Percentiles rank a stretch among this genome's conserved stretches.
phyloP scores from a whole-genome alignment of 2,113 vertebrate species.

The Poecile atricapillus region DNA sequence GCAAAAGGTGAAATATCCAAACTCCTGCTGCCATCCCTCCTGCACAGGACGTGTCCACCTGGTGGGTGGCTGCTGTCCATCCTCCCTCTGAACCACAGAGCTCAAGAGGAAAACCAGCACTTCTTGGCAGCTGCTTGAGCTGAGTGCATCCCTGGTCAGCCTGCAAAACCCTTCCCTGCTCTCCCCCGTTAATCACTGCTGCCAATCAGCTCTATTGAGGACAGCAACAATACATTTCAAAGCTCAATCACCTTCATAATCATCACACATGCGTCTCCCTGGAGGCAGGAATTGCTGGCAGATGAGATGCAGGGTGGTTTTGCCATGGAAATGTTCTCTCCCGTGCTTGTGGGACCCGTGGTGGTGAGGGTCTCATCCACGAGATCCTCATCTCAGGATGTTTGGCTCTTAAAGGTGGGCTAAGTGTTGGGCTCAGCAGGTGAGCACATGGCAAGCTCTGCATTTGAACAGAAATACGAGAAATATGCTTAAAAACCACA shows the following conservation, averaged over 20 bases:
- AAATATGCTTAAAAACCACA: not conserved
- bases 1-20: not conserved
- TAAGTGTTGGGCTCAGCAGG: not conserved
- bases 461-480: not conserved
- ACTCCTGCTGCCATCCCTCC: not conserved
- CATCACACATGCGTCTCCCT: not conserved
- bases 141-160: constrained; percentile 47
- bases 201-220: constrained; percentile 55
- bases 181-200: constrained; percentile 2
- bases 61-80: not conserved
- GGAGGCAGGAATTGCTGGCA: constrained; percentile 4
- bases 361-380: too few relatives aligned
- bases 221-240: not conserved
- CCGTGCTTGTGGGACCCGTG: not conserved
- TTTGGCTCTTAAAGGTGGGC: not conserved
- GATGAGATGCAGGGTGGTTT: not conserved
- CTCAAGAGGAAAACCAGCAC: not conserved
- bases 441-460: not conserved
- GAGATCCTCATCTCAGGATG: too few relatives aligned
- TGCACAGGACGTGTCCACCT: not conserved
- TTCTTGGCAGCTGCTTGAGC: not conserved
- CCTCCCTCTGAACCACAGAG: not conserved
- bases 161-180: not conserved
- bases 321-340: constrained; percentile 15
- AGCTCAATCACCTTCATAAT: constrained; percentile 46